These are phyloP conservation scores for Cryptocephalus moraei DNA, from an alignment of 2,888 invertebrate genomes.

Conservation along the genomic window DNA sequence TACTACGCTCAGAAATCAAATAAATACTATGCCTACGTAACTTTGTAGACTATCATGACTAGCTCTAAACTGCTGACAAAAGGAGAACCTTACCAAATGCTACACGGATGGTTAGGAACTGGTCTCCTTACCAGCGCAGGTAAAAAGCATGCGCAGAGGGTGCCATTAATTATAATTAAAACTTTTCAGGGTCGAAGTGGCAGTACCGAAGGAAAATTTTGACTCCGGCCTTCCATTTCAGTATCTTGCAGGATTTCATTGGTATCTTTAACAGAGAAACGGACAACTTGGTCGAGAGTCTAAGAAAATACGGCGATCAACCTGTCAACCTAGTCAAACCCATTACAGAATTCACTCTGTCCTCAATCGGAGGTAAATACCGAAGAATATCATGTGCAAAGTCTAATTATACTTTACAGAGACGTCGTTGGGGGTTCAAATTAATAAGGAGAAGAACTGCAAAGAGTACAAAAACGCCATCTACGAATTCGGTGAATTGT, in stretches of 20 bases:
- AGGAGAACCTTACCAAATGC: no score
- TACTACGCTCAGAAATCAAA: no score
- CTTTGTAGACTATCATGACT: no score
- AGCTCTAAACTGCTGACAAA: no score
- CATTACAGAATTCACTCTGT: conserved; percentile 5
- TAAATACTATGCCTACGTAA: no score
- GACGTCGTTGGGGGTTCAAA: conserved; percentile 6
- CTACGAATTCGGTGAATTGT: conserved; percentile 3
- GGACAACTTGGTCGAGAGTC: conserved; percentile 1
- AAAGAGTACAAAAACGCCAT: conserved; percentile 5
- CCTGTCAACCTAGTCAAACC: conserved; percentile 6
- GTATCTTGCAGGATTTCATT: conserved; percentile 15
- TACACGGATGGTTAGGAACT: no score
- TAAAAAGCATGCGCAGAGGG: no score
- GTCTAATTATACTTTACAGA: conserved; percentile 1
- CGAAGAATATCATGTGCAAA: no score
- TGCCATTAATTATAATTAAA: no score
- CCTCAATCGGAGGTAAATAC: conserved; percentile 7
- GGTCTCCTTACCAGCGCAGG: no score
- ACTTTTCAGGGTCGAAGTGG: conserved; percentile 14
- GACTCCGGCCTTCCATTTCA: conserved; percentile 20
- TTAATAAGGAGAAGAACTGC: not conserved
- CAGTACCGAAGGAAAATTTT: conserved; percentile 15
- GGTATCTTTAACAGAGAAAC: conserved; percentile 17
- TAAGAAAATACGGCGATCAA: conserved; percentile 1